Conservation (phyloP, 2,888 invertebrate species). For the Eristalis pertinax region DNA sequence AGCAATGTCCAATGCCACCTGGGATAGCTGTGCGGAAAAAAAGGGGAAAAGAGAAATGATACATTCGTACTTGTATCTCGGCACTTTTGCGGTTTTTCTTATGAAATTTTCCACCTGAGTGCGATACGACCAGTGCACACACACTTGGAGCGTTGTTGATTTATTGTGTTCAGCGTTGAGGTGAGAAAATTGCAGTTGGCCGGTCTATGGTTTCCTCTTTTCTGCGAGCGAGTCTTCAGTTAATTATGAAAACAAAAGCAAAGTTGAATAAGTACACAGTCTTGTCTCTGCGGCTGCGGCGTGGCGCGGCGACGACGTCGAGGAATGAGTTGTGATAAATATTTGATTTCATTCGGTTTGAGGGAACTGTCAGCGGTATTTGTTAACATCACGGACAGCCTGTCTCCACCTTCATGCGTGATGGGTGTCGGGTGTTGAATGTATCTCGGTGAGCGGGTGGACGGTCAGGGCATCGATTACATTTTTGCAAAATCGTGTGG, state of each 20-base stretch:
- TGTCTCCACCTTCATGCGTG: conserved; percentile 33
- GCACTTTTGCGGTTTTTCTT: conserved; percentile 55
- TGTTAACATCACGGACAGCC: conserved; percentile 40
- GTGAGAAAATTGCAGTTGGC: conserved; percentile 40
- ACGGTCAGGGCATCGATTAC: background rate
- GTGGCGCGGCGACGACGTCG: background rate
- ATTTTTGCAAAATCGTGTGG: background rate
- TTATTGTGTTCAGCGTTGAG: conserved; percentile 38
- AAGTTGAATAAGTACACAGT: background rate
- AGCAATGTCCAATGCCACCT: conserved; percentile 34
- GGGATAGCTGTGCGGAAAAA: conserved; percentile 2
- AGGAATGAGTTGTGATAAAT: conserved; percentile 11
- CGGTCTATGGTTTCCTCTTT: conserved; percentile 2
- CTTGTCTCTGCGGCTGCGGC: too few species aligned
- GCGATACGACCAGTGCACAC: conserved; percentile 27
- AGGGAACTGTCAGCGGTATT: conserved; percentile 33
- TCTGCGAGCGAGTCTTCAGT: conserved; percentile 4
- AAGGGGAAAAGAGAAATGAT: background rate
- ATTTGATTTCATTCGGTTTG: conserved; percentile 35
- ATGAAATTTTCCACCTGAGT: conserved; percentile 49
- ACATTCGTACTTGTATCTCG: conserved; percentile 12
- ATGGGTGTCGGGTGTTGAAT: conserved; percentile 3
- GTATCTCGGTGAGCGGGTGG: background rate
- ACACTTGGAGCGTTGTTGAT: conserved; percentile 25
- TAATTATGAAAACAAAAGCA: conserved; percentile 17